phyloP scores from a whole-genome alignment of 2,888 invertebrate genomes.

The Gymnocheta viridis region DNA sequence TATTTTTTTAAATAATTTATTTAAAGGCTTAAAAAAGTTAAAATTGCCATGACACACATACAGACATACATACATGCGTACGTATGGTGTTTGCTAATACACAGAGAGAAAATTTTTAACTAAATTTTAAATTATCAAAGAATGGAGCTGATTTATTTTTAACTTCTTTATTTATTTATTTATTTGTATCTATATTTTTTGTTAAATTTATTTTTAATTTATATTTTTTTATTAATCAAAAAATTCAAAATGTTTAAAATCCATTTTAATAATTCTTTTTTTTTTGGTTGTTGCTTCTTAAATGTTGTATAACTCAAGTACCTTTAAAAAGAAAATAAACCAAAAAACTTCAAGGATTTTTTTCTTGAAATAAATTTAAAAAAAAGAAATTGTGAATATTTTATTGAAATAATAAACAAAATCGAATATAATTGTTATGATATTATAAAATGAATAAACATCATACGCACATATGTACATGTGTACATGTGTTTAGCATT shows the following conservation, averaged over 20 bases:
- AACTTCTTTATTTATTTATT: too few species aligned
- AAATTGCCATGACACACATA: neutral
- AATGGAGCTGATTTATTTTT: conserved; percentile 27
- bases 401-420: conserved; percentile 34
- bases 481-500: conserved; percentile 48
- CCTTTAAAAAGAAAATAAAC: conserved; percentile 35
- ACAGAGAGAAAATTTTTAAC: too few species aligned
- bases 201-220: neutral
- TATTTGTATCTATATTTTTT: too few species aligned
- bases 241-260: neutral
- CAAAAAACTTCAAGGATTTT: conserved; percentile 40
- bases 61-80: neutral
- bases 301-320: conserved; percentile 58
- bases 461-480: too few species aligned
- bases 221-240: neutral
- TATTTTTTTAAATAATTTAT: neutral
- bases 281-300: conserved; percentile 7
- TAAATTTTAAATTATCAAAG: too few species aligned
- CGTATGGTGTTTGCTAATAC: neutral
- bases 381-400: conserved; percentile 1
- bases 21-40: neutral
- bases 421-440: neutral
- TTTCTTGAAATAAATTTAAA: conserved; percentile 2
- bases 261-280: neutral
- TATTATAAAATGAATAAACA: neutral